phyloP scores from a whole-genome alignment of 30 jellyfish, hydroid and myxozoan genomes.

The Hydractinia echinata region DNA sequence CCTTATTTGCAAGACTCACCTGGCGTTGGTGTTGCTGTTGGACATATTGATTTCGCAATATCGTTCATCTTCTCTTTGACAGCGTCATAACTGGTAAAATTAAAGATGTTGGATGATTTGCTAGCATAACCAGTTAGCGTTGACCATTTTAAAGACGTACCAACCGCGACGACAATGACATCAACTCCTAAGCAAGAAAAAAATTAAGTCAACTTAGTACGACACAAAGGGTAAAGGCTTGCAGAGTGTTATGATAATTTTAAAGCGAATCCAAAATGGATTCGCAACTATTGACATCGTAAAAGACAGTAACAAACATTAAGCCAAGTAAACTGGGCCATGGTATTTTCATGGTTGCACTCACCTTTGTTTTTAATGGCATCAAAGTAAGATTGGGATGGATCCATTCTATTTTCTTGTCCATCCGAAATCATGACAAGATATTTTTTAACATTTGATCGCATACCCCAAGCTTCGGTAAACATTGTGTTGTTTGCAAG shows the following conservation, averaged over 20 bases:
- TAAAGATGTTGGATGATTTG: not conserved
- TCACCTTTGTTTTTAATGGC: slow-evolving; percentile 52
- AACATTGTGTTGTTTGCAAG: slow-evolving; percentile 62
- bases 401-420: slow-evolving; percentile 25
- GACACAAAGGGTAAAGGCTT: too few relatives aligned
- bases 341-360: too few relatives aligned
- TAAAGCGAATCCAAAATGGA: too few relatives aligned
- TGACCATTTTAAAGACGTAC: not conserved
- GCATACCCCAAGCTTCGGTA: slow-evolving; percentile 58
- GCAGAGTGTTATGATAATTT: too few relatives aligned
- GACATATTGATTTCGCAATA: slow-evolving; percentile 1
- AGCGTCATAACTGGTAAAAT: not conserved
- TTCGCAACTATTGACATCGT: too few relatives aligned
- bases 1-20: too few relatives aligned
- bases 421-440: slow-evolving; percentile 81
- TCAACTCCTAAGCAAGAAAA: slow-evolving; percentile 25
- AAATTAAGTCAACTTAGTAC: too few relatives aligned
- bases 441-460: slow-evolving; percentile 51
- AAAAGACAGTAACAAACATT: too few relatives aligned
- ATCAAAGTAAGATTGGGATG: slow-evolving; percentile 34
- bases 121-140: not conserved
- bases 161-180: slow-evolving; percentile 50
- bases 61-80: not conserved
- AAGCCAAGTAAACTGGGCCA: too few relatives aligned
- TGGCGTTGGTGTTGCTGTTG: not conserved